Evolutionary conservation across 2,888 invertebrate genomes (phyloP).

Genomic region (Uloborus plumipes): DNA sequence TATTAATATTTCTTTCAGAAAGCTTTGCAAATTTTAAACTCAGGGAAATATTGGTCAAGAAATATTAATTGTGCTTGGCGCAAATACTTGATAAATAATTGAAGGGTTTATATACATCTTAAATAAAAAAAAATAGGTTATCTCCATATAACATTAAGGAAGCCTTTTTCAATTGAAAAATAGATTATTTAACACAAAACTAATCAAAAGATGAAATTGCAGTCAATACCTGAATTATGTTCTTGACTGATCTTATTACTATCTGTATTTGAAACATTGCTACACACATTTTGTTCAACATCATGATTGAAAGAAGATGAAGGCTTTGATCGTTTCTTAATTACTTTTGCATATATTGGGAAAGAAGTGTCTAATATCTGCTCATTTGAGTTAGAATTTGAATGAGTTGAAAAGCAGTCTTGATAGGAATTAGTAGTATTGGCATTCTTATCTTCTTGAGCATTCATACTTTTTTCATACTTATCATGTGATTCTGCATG

Average conservation of each 20-base stretch:
- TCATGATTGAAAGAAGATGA: conserved; percentile 34
- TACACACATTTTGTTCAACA: conserved; percentile 1
- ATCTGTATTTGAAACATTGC: conserved; percentile 3
- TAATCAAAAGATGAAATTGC: no score
- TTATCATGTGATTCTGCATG: conserved; percentile 15
- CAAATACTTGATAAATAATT: no score
- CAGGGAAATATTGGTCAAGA: no score
- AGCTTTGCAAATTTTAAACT: no score
- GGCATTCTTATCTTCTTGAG: conserved; percentile 46
- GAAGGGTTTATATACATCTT: no score
- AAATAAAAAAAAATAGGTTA: no score
- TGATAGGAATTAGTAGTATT: conserved; percentile 41
- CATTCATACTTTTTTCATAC: conserved; percentile 38
- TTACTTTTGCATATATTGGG: conserved; percentile 60
- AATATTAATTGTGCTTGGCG: no score
- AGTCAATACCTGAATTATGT: conserved; percentile 22
- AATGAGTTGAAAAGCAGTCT: conserved; percentile 13
- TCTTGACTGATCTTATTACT: conserved; percentile 10
- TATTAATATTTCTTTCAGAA: no score
- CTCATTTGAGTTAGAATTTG: conserved; percentile 18
- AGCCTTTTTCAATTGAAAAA: no score
- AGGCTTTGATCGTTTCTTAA: conserved; percentile 53
- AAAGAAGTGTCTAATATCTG: conserved; percentile 40
- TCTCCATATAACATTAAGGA: no score
- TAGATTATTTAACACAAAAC: no score